Conservation (phyloP, 2,888 invertebrate species). For the Agonopterix alstromeriana region DNA sequence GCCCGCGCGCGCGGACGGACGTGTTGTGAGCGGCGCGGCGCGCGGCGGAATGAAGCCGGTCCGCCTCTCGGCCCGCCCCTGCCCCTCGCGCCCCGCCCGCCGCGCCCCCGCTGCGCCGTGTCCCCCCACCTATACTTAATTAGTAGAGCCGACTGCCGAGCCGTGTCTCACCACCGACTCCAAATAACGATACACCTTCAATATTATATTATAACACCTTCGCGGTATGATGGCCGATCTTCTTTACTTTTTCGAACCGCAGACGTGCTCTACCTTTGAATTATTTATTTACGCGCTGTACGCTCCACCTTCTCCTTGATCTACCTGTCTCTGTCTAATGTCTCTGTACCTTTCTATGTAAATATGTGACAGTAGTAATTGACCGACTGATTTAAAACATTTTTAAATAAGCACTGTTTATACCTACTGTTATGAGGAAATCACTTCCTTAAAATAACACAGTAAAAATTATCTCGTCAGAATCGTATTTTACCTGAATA, state of each 20-base stretch:
- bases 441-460: too few species aligned
- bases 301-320: slow-evolving; percentile 53
- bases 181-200: slow-evolving; percentile 17
- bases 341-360: background rate
- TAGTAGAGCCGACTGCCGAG: slow-evolving; percentile 32
- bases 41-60: slow-evolving; percentile 46
- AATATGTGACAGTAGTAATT: background rate
- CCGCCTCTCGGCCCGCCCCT: slow-evolving; percentile 31
- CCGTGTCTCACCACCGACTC: slow-evolving; percentile 14
- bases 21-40: slow-evolving; percentile 61
- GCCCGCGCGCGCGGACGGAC: slow-evolving; percentile 77
- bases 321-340: slow-evolving; percentile 59
- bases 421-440: too few species aligned
- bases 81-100: slow-evolving; percentile 19
- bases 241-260: slow-evolving; percentile 13
- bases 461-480: too few species aligned
- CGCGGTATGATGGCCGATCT: background rate
- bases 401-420: too few species aligned
- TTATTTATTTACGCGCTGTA: slow-evolving; percentile 48
- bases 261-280: slow-evolving; percentile 7
- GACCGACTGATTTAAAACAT: background rate
- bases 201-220: background rate
- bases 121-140: slow-evolving; percentile 50
- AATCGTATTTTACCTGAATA: too few species aligned
- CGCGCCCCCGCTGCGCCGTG: slow-evolving; percentile 19